phyloP scores from a whole-genome alignment of 2,113 vertebrate species.

The Colossoma macropomum region DNA sequence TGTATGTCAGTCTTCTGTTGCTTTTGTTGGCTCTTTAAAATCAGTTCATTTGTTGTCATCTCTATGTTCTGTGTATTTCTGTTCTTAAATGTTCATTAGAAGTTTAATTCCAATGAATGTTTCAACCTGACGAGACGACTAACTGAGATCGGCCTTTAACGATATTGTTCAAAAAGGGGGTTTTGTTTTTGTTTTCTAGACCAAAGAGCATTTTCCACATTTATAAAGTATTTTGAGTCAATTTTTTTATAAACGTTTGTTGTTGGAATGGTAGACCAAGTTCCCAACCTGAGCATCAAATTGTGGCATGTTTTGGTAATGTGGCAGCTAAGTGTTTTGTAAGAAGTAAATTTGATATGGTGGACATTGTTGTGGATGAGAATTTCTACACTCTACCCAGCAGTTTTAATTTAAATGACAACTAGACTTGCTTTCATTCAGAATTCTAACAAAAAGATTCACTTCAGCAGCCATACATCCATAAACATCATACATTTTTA shows the following conservation, averaged over 20 bases:
- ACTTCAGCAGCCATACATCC: background rate
- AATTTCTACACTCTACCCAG: background rate
- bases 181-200: constrained; percentile 25
- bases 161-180: constrained; percentile 27
- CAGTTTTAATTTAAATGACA: background rate
- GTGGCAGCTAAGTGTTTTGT: background rate
- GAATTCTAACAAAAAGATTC: background rate
- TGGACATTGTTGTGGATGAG: background rate
- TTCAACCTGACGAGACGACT: background rate
- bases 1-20: background rate
- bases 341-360: background rate
- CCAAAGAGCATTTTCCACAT: constrained; percentile 37
- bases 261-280: constrained; percentile 52
- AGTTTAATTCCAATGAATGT: constrained; percentile 7
- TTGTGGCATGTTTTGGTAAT: constrained; percentile 4
- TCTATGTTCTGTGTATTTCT: constrained; percentile 8
- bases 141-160: constrained; percentile 7
- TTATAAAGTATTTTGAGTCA: background rate
- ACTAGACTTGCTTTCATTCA: background rate
- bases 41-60: background rate
- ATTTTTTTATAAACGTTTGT: background rate
- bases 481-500: too few relatives aligned
- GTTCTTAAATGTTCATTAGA: background rate
- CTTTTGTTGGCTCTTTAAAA: background rate
- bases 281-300: constrained; percentile 42